Evolutionary conservation across 2,888 invertebrate species (phyloP).

Genomic region (Cryptocheilus praepositus): DNA sequence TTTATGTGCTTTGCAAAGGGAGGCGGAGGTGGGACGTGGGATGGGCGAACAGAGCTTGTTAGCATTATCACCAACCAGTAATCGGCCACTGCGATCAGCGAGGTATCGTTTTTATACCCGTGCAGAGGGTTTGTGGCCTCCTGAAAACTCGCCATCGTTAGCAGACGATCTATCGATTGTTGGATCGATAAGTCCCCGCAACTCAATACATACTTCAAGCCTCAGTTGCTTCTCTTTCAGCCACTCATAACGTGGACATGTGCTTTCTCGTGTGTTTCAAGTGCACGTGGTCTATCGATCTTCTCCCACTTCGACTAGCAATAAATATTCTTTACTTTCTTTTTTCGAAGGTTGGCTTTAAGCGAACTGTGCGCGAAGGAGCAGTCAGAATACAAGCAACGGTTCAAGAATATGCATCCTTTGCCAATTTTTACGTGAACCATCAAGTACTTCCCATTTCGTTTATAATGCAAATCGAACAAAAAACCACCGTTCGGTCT

Average conservation of each 20-base stretch:
- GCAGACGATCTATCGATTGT: background rate
- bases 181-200: background rate
- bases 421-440: no score
- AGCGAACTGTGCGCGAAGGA: no score
- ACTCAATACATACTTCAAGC: background rate
- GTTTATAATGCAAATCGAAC: no score
- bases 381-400: no score
- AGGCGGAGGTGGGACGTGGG: constrained; percentile 6
- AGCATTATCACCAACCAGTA: constrained; percentile 35
- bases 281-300: background rate
- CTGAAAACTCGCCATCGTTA: background rate
- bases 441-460: no score
- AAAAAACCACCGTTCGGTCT: no score
- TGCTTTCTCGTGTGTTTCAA: background rate
- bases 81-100: no score
- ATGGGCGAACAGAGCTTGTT: constrained; percentile 26
- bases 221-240: background rate
- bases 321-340: background rate
- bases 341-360: background rate
- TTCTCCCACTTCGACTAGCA: background rate
- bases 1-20: constrained; percentile 25
- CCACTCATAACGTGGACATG: background rate
- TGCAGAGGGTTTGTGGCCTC: background rate
- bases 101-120: no score
- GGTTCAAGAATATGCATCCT: no score